A percentile compares a stretch with the other conserved stretches of the same genome.
Evolutionary conservation across 2,797 vertebrate genomes (phyloP).

Genomic region (Balearica regulorum): DNA sequence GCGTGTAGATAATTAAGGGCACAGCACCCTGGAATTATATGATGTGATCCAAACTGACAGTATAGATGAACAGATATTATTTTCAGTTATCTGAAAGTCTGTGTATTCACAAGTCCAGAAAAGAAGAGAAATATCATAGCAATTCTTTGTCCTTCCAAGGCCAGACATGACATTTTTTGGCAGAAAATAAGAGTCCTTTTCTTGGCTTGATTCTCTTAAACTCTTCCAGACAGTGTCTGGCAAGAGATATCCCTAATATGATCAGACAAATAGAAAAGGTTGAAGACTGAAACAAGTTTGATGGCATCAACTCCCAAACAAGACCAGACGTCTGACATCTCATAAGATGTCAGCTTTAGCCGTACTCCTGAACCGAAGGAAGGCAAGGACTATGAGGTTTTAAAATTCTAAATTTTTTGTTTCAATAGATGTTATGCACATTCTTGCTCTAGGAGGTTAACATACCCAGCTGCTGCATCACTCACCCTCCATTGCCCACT

Average conservation of each 20-base stretch:
- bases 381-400: background rate
- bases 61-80: background rate
- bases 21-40: background rate
- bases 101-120: background rate
- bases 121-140: background rate
- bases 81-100: background rate
- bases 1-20: background rate
- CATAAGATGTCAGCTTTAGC: background rate
- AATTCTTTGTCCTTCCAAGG: background rate
- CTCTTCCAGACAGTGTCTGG: slow-evolving; percentile 21
- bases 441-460: background rate
- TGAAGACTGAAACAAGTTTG: background rate
- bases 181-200: background rate
- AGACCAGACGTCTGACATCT: background rate
- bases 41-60: background rate
- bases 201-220: slow-evolving; percentile 15
- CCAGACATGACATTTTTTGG: background rate
- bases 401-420: background rate
- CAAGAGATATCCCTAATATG: background rate
- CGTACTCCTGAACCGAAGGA: background rate
- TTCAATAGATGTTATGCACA: background rate
- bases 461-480: background rate
- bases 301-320: background rate
- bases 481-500: background rate
- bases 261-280: background rate